Base-by-base conservation (phyloP, 2,888 invertebrate genomes). In the Phortica okadai region DNA sequence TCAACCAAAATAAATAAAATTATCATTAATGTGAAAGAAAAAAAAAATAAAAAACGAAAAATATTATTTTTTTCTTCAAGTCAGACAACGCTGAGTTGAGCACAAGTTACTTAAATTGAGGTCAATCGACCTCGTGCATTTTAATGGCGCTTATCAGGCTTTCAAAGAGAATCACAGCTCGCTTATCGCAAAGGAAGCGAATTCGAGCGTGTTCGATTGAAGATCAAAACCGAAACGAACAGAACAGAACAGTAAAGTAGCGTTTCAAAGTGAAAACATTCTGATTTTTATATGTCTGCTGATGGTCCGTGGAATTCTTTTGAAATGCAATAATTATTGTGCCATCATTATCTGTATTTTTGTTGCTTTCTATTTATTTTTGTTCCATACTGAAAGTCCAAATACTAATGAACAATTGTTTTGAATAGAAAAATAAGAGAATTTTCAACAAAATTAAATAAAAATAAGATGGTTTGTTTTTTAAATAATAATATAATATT, bases 71-170 rank as follows among this genome's bases (percentile, higher is more conserved):
- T 45, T 70, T 73, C 73, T 8, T 50, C 54, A 25, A n/a, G 11
- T 73, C 14, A 54, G 11, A 14, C 8, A 41, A 14, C 33, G 33
- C 14, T 10, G 64, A 2, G 74, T 80, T 78, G 79, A 77, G 75
- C 80, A 82, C 80, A 85, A 83, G 82, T 77, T 82, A 81, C 85
- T 85, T 85, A 84, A 86, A 86, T 87, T 81, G 84, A 81, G 89
- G 88, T 89, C 89, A 86, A 79, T 82, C 82, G 89, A 90, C 88
- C 89, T 85, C 84, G 82, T 76, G 75, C 80, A 79, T 78, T 78
- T 82, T 81, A 83, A 84, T 83, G 86, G 81, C 80, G 79, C 85
- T 88, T 87, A 88, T 85, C 86, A 82, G 87, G 74, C 76, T 79
- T 81, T 84, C 86, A 82, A 81, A 81, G 82, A 78, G 83, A 3